Percentiles rank a stretch among this genome's conserved stretches.
phyloP scores from a whole-genome alignment of 2,113 vertebrate species.

The Hystrix brachyura region DNA sequence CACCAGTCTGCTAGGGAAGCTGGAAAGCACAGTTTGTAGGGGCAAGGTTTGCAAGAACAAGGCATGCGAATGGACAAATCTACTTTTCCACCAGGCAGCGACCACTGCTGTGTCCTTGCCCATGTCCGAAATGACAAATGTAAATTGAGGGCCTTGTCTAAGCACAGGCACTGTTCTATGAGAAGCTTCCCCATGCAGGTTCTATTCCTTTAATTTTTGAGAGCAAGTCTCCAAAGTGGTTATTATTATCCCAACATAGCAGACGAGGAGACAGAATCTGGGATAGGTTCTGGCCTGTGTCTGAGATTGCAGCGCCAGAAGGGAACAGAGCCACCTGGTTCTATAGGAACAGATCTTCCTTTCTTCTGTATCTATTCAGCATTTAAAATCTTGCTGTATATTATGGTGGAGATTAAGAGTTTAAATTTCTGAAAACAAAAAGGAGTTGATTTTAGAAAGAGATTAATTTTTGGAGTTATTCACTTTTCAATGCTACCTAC shows the following conservation, averaged over 20 bases:
- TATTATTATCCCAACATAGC: conserved; percentile 6
- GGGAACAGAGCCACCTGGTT: neutral
- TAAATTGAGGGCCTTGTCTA: neutral
- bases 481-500: no score
- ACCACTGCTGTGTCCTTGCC: neutral
- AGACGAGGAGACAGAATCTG: neutral
- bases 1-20: neutral
- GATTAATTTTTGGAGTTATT: neutral
- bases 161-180: neutral
- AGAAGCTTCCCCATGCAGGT: neutral
- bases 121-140: neutral
- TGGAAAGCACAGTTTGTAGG: neutral
- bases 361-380: neutral
- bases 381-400: neutral
- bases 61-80: neutral
- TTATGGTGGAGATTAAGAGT: neutral
- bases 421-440: conserved; percentile 4
- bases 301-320: neutral
- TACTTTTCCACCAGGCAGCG: neutral
- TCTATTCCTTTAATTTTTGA: neutral
- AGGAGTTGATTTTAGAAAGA: neutral
- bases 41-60: neutral
- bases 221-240: neutral
- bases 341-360: neutral
- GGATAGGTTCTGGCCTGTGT: neutral